Evolutionary conservation across 2,888 invertebrate genomes (phyloP), one percentile per base, ranked within the genome.

Genomic region (Drosophila anomelani): DNA sequence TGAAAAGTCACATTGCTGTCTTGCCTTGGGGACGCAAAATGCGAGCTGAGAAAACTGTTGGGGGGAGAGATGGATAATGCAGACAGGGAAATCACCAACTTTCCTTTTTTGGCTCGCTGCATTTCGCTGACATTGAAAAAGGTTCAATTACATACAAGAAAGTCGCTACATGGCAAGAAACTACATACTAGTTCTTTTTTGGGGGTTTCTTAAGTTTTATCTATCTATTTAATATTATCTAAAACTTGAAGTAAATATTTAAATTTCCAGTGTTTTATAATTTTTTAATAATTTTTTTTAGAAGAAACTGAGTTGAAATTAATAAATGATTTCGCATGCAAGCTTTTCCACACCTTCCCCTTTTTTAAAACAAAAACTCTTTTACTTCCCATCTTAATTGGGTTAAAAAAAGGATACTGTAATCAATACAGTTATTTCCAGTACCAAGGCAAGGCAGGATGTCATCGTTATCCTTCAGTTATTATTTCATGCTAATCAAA

Each of bases 51-150:
- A 26, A 26, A 26, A 26, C 4, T 8, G 34, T 15, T 4, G 8
- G 4, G 8, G 13, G 5, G 13, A 3, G 51, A 9, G 15, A 20
- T 34, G 20, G 34, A 36, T 36, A 53, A 36, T 53, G 20, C 51
- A 53, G 51, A 53, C 51, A 62, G 66, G 67, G 51, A 71, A 68
- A 43, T 70, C 57, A 59, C 46, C 62, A 77, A 86, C 67, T 59
- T 75, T 77, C 38, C 69, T 69, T 26, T 54, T 67, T 39, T 53
- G 44, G 63, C 47, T 61, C 10, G 26, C 41, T 64, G 64, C 78
- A 78, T 81, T 81, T 67, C 57, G 70, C 59, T 81, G 81, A 81
- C 81, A 84, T 76, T 81, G 79, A 81, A 71, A 67, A 72, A 57
- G 63, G 73, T 53, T 55, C 47, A 68, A 51, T 39, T 74, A 77